Evolutionary conservation across 2,888 invertebrate species (phyloP).

Genomic region (Hypercompe scribonia): DNA sequence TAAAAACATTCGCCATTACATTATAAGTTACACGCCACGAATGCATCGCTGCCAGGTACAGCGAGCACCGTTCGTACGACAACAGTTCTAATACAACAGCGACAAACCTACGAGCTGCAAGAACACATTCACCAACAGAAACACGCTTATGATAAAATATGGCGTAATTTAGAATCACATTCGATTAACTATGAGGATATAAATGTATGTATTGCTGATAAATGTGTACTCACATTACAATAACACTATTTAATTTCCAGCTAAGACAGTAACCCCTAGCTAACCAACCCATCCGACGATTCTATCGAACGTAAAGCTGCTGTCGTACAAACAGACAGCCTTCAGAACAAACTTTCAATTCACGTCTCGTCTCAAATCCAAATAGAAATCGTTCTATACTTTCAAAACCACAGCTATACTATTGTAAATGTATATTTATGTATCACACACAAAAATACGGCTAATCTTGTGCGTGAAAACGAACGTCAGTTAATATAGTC

Average conservation of each 20-base stretch:
- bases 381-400: constrained; percentile 37
- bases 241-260: background rate
- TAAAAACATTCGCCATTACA: constrained; percentile 50
- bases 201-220: constrained; percentile 20
- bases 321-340: constrained; percentile 21
- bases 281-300: background rate
- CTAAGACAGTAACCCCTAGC: background rate
- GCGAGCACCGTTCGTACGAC: constrained; percentile 23
- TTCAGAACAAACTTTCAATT: constrained; percentile 31
- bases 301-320: constrained; percentile 16
- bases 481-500: constrained; percentile 62
- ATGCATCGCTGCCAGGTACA: constrained; percentile 29
- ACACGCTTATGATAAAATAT: constrained; percentile 15
- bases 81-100: constrained; percentile 15
- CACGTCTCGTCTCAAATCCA: constrained; percentile 32
- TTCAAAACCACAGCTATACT: constrained; percentile 39
- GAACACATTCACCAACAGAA: constrained; percentile 20
- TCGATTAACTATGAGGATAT: constrained; percentile 16
- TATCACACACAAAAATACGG: constrained; percentile 54
- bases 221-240: constrained; percentile 16
- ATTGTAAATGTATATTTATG: constrained; percentile 48
- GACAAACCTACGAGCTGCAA: background rate
- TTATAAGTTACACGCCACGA: constrained; percentile 36
- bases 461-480: constrained; percentile 71
- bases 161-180: constrained; percentile 26